A percentile compares a stretch with the other conserved stretches of the same genome.
Evolutionary conservation across 92 coral and sea anemone genomes (phyloP).

Genomic region (Palythoa grandiflora): DNA sequence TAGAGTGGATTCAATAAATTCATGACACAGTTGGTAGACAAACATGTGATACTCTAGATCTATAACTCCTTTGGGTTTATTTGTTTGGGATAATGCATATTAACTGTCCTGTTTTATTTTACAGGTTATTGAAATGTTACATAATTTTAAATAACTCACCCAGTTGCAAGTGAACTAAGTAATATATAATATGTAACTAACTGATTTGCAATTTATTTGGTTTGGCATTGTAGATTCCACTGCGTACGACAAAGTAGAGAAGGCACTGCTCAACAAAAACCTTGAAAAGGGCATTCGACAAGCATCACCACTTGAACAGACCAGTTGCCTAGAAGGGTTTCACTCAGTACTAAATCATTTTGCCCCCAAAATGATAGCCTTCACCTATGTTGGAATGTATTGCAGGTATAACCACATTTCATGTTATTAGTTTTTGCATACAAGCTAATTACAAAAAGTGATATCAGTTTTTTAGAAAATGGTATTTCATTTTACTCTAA

Average conservation of each 20-base stretch:
- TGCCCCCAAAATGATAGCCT: conserved; percentile 57
- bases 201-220: neutral
- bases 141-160: too few species aligned
- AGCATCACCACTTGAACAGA: conserved; percentile 51
- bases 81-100: neutral
- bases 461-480: neutral
- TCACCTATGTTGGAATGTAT: conserved; percentile 52
- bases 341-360: conserved; percentile 51
- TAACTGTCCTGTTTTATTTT: too few species aligned
- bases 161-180: too few species aligned
- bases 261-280: conserved; percentile 24
- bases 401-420: conserved; percentile 19
- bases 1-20: neutral
- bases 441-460: neutral
- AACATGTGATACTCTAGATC: neutral
- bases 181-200: neutral
- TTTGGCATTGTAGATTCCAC: conserved; percentile 13
- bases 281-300: conserved; percentile 40
- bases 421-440: neutral
- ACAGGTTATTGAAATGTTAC: too few species aligned
- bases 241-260: conserved; percentile 35
- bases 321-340: conserved; percentile 52
- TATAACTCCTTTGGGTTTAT: neutral
- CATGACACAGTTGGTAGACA: neutral
- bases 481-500: neutral